Conservation (phyloP, 1,140 invertebrate species). For the Bombus superbus region DNA sequence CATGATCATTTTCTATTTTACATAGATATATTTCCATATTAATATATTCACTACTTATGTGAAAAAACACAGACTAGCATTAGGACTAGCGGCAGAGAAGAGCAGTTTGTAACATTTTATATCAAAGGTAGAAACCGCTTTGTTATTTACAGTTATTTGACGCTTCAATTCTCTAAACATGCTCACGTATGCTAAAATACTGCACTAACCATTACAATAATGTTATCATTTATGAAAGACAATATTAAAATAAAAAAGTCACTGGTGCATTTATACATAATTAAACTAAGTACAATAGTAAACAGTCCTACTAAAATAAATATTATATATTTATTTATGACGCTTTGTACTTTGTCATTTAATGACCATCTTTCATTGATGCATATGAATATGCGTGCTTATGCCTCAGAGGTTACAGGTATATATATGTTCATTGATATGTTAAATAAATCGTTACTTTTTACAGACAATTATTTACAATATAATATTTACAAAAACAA, state of each 20-base stretch:
- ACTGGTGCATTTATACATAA: background rate
- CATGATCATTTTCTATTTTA: constrained; percentile 1
- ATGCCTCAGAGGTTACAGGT: background rate
- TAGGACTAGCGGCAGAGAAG: background rate
- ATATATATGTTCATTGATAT: background rate
- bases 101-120: background rate
- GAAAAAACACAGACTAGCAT: background rate
- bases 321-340: background rate
- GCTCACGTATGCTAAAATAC: background rate
- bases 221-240: background rate
- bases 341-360: too few species aligned
- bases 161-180: background rate
- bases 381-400: background rate
- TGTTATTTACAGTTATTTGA: background rate
- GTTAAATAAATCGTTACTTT: background rate
- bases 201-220: background rate
- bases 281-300: background rate
- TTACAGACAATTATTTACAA: background rate
- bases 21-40: constrained; percentile 1
- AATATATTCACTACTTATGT: background rate
- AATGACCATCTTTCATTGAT: too few species aligned
- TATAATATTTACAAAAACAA: background rate
- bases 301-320: background rate
- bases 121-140: background rate
- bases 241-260: background rate